These are phyloP conservation scores for Elgaria multicarinata DNA, from an alignment of 2,113 vertebrate genomes.

Conservation along the genomic window DNA sequence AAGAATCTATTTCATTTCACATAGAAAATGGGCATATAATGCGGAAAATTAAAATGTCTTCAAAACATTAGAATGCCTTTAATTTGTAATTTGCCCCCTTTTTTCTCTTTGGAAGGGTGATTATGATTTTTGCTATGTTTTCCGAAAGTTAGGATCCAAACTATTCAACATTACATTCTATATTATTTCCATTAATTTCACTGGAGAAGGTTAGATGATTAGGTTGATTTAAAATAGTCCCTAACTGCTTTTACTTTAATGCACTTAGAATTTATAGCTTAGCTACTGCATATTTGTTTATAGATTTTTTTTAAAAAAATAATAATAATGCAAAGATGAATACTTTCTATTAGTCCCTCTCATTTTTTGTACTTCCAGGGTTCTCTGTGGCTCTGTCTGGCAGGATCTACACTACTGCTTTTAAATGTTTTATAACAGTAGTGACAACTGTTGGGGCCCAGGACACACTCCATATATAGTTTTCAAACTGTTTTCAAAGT, in stretches of 20 bases:
- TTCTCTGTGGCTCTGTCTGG: background rate
- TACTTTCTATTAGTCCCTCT: background rate
- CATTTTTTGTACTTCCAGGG: background rate
- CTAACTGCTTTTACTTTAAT: background rate
- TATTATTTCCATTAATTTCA: conserved; percentile 36
- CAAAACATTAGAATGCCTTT: conserved; percentile 38
- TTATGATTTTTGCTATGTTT: background rate
- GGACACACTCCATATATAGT: no score
- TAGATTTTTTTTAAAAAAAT: background rate
- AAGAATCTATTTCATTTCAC: conserved; percentile 49
- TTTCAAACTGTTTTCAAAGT: no score
- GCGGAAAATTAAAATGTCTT: conserved; percentile 46
- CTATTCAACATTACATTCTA: background rate
- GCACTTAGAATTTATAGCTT: conserved; percentile 9
- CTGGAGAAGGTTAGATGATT: conserved; percentile 25
- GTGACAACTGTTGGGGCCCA: no score
- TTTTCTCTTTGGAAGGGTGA: conserved; percentile 12
- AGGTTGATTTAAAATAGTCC: conserved; percentile 21
- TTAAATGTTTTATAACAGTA: no score
- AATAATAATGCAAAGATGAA: background rate
- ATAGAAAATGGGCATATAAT: conserved; percentile 43
- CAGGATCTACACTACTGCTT: no score
- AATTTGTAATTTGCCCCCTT: conserved; percentile 39
- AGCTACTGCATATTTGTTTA: background rate
- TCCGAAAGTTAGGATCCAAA: conserved; percentile 32